Evolutionary conservation across 2,888 invertebrate species (phyloP), one percentile per base, ranked within the genome.

Genomic region (Amiota minor): DNA sequence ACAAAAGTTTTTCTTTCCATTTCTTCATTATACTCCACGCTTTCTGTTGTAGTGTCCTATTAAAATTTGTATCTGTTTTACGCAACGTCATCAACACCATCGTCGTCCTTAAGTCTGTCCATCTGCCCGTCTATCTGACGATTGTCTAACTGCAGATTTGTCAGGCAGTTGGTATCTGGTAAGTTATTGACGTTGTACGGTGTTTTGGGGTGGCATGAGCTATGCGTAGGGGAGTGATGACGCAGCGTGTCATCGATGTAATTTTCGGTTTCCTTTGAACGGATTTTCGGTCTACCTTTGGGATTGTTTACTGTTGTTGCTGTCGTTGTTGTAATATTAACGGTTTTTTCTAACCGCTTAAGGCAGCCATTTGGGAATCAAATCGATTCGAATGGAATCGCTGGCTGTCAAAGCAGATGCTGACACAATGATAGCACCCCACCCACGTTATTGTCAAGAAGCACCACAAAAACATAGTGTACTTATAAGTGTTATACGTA

Each of bases 221-320:
- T 72, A 68, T 62, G 75, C 70, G 16, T 14, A 65, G 35, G 49
- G 20, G 49, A 16, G 67, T 50, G 80, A 84, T 83, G 83, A 83
- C 83, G 73, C 83, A 83, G 83, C 83, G 80, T 84, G 83, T 84
- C 85, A 84, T 82, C 83, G 77, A 77, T 78, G 85, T 83, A 83
- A 83, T 83, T 83, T 83, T 77, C 76, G 78, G 81, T 76, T 77
- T 71, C 75, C 73, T 72, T 79, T 77, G 80, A 73, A 59, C 74
- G 81, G 76, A 81, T 80, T 81, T 81, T 64, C 68, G 65, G 50
- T 35, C 74, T 76, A 76, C 81, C 81, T 77, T 68, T 53, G 80
- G 79, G 77, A 80, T 78, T 79, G 72, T 35, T 35, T 35, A 35
- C 35, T 35, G 35, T 35, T 35, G 35, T 35, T 35, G 35, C 35